Evolutionary conservation across 92 coral and sea anemone species (phyloP).

Genomic region (Siderastrea siderea): DNA sequence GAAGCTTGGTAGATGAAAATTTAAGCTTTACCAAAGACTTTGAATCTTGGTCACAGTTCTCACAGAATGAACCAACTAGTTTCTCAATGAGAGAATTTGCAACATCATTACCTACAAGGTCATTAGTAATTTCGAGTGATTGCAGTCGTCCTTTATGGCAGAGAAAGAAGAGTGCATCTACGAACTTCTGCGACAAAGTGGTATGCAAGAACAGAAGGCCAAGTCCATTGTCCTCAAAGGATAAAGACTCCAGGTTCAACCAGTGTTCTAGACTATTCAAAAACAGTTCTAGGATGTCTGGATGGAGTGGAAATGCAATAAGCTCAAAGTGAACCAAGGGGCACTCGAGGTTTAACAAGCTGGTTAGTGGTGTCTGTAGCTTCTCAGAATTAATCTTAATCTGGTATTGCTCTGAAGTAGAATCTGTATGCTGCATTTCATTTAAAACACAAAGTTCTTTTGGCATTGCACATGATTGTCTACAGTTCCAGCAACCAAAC

Average conservation of each 20-base stretch:
- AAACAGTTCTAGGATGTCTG: slow-evolving; percentile 2
- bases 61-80: slow-evolving; percentile 10
- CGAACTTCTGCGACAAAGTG: neutral
- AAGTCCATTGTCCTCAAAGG: slow-evolving; percentile 28
- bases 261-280: neutral
- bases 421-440: neutral
- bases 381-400: neutral
- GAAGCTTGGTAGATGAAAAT: slow-evolving; percentile 33
- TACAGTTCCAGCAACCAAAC: neutral
- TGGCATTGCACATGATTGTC: neutral
- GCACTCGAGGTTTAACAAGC: slow-evolving; percentile 1
- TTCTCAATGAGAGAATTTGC: slow-evolving; percentile 18
- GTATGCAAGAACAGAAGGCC: neutral
- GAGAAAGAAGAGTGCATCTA: slow-evolving; percentile 17
- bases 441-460: neutral
- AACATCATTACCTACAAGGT: neutral
- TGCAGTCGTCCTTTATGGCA: slow-evolving; percentile 18
- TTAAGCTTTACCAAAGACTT: slow-evolving; percentile 23
- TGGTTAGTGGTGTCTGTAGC: neutral
- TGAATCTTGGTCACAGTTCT: neutral
- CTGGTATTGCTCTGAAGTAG: neutral
- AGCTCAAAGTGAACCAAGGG: slow-evolving; percentile 38
- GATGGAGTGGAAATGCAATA: slow-evolving; percentile 10
- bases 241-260: slow-evolving; percentile 17
- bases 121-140: slow-evolving; percentile 2